Evolutionary conservation across 2,113 vertebrate genomes (phyloP).

Genomic region (Perca schrenkii): DNA sequence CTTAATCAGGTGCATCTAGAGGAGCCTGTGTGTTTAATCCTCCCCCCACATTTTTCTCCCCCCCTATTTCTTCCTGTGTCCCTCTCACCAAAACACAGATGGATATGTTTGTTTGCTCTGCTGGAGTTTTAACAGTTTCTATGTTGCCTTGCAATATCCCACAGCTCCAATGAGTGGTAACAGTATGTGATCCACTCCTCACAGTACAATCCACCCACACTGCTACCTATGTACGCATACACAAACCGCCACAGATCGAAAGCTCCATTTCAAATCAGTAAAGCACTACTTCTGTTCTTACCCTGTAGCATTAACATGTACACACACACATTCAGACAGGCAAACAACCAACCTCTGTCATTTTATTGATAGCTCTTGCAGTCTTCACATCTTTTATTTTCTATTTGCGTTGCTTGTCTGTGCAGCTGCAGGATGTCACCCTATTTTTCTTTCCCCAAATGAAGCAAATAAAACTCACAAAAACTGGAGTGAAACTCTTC

Average conservation of each 20-base stretch:
- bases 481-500: conserved; percentile 1
- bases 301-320: conserved; percentile 7
- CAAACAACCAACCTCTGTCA: not conserved
- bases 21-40: conserved; percentile 5
- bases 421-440: not conserved
- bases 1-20: not conserved
- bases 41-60: not conserved
- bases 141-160: conserved; percentile 45
- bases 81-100: conserved; percentile 25
- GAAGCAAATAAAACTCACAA: conserved; percentile 1
- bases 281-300: not conserved
- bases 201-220: conserved; percentile 33
- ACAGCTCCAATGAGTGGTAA: conserved; percentile 56
- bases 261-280: conserved; percentile 26
- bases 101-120: conserved; percentile 62
- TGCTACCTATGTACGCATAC: conserved; percentile 36
- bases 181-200: conserved; percentile 56
- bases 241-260: conserved; percentile 34
- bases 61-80: conserved; percentile 8
- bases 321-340: not conserved
- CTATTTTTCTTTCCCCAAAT: not conserved
- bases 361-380: conserved; percentile 15
- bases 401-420: conserved; percentile 1
- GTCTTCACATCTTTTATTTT: conserved; percentile 9
- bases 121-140: conserved; percentile 58